Conservation (phyloP, 1,140 invertebrate genomes). For the Penaeus vannamei region DNA sequence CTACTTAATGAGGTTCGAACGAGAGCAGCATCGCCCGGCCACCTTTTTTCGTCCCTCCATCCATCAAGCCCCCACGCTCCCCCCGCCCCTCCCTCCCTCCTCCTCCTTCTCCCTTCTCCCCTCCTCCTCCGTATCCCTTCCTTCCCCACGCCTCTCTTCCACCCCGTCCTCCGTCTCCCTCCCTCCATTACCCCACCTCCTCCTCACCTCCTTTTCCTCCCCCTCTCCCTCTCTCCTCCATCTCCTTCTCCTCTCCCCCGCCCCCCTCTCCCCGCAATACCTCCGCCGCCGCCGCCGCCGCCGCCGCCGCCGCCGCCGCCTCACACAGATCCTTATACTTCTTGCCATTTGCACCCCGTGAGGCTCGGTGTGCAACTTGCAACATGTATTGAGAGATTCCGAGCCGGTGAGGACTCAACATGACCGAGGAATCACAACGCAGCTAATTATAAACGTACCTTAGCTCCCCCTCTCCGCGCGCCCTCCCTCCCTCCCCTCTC, state of each 20-base stretch:
- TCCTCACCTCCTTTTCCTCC: background rate
- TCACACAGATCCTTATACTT: too few species aligned
- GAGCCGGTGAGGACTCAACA: conserved; percentile 14
- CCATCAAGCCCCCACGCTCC: too few species aligned
- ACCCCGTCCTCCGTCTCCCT: background rate
- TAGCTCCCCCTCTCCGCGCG: background rate
- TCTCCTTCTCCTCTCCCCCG: background rate
- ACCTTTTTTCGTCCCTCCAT: too few species aligned
- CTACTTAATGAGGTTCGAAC: too few species aligned
- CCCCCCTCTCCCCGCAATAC: background rate
- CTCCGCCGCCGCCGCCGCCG: too few species aligned
- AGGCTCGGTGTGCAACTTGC: too few species aligned
- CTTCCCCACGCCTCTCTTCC: background rate
- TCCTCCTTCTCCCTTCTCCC: background rate
- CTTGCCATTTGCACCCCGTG: too few species aligned
- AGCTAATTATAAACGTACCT: conserved; percentile 31
- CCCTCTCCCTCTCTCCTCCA: conserved; percentile 1
- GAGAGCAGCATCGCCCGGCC: too few species aligned
- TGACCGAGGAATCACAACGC: background rate
- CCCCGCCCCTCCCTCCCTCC: background rate
- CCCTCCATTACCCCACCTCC: background rate
- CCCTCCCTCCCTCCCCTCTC: background rate
- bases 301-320: too few species aligned
- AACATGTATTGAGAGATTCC: background rate
- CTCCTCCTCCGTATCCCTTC: conserved; percentile 1